phyloP scores from a whole-genome alignment of 2,797 vertebrate species.

The Acanthurus lineatus region DNA sequence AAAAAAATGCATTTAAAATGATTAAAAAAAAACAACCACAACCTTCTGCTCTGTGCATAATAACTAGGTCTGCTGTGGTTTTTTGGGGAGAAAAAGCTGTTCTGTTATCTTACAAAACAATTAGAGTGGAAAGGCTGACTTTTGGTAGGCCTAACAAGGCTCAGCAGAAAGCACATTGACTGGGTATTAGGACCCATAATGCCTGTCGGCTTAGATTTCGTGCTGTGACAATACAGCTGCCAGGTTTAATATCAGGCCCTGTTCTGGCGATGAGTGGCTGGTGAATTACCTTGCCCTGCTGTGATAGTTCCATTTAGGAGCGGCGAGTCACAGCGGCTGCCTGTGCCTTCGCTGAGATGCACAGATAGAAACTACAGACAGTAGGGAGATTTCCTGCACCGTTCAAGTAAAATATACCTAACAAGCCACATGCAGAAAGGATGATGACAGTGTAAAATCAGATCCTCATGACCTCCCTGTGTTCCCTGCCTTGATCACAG shows the following conservation, averaged over 20 bases:
- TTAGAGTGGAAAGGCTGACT: conserved; percentile 56
- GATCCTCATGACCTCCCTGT: neutral
- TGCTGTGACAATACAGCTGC: conserved; percentile 67
- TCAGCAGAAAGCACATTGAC: conserved; percentile 64
- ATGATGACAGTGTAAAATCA: conserved; percentile 6
- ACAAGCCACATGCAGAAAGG: conserved; percentile 30
- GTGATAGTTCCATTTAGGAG: conserved; percentile 50
- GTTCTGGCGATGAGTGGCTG: conserved; percentile 46
- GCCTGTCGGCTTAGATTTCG: conserved; percentile 74
- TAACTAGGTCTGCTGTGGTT: neutral
- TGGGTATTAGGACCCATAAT: conserved; percentile 65
- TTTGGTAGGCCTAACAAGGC: conserved; percentile 41
- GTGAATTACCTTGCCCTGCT: conserved; percentile 58
- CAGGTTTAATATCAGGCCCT: conserved; percentile 70
- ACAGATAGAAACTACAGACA: conserved; percentile 32
- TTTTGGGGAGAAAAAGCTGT: neutral
- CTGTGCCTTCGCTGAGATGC: conserved; percentile 35
- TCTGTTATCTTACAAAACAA: conserved; percentile 60
- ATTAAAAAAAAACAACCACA: neutral
- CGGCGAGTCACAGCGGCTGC: conserved; percentile 22
- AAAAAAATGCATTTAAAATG: neutral
- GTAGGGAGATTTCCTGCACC: conserved; percentile 11
- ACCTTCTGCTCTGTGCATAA: neutral
- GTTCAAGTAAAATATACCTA: conserved; percentile 34
- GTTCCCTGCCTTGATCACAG: neutral